Evolutionary conservation across 1,140 invertebrate species (phyloP).

Genomic region (Paramacrobiotus metropolitanus): DNA sequence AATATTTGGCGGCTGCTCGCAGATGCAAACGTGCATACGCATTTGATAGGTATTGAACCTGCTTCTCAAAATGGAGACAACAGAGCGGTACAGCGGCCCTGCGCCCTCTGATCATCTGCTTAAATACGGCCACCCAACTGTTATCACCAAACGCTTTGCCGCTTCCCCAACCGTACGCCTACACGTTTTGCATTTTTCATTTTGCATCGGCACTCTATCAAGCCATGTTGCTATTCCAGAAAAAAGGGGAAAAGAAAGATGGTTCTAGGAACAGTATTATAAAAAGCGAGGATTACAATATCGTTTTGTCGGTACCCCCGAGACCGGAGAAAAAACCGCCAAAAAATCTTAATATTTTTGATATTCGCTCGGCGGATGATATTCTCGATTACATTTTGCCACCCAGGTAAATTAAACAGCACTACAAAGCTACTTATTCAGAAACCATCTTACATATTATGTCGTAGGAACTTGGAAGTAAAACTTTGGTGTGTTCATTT

Average conservation of each 20-base stretch:
- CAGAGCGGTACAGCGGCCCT: neutral
- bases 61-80: neutral
- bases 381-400: slow-evolving; percentile 85
- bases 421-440: too few species aligned
- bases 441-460: too few species aligned
- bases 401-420: slow-evolving; percentile 34
- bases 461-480: too few species aligned
- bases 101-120: neutral
- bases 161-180: neutral
- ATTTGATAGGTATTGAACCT: too few species aligned
- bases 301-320: neutral
- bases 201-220: neutral
- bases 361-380: slow-evolving; percentile 35
- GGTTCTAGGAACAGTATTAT: too few species aligned
- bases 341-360: neutral
- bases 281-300: neutral
- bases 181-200: neutral
- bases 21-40: too few species aligned
- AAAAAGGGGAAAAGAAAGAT: neutral
- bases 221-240: neutral
- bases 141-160: neutral
- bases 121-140: neutral
- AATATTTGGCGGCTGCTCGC: too few species aligned
- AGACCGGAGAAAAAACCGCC: neutral
- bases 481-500: neutral